These are phyloP conservation scores for Triplophysa bombifrons DNA, from an alignment of 2,797 vertebrate species.

Conservation along the genomic window DNA sequence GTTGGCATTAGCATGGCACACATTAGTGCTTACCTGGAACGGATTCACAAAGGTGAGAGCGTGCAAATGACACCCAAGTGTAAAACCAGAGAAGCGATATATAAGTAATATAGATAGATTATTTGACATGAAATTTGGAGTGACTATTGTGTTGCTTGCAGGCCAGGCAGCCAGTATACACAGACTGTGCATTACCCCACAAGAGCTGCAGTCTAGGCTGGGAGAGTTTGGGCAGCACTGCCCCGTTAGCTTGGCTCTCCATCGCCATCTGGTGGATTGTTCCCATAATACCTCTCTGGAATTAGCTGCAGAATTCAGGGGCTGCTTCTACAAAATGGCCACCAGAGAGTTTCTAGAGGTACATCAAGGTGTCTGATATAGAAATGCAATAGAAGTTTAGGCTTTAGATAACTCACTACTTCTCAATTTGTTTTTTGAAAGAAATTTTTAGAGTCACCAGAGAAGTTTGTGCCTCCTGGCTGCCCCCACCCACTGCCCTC, in stretches of 20 bases:
- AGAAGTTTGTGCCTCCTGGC: slow-evolving; percentile 82
- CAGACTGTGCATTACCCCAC: slow-evolving; percentile 85
- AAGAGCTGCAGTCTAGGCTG: slow-evolving; percentile 80
- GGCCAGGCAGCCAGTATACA: slow-evolving; percentile 86
- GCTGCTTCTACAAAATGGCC: slow-evolving; percentile 89
- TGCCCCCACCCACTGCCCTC: slow-evolving; percentile 82
- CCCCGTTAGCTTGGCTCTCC: slow-evolving; percentile 87
- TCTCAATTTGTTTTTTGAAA: slow-evolving; percentile 60
- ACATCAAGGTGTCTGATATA: not conserved
- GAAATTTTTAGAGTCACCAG: slow-evolving; percentile 85
- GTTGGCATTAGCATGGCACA: slow-evolving; percentile 75
- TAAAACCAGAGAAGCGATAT: not conserved
- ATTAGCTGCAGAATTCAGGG: slow-evolving; percentile 84
- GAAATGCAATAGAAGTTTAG: not conserved
- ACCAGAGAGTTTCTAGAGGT: slow-evolving; percentile 84
- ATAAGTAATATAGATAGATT: not conserved
- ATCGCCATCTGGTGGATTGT: slow-evolving; percentile 83
- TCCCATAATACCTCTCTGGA: slow-evolving; percentile 75
- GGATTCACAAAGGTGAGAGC: slow-evolving; percentile 79
- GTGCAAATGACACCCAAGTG: not conserved
- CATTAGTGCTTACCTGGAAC: slow-evolving; percentile 85
- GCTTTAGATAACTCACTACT: not conserved
- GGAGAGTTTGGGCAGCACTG: slow-evolving; percentile 90
- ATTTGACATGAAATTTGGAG: not conserved
- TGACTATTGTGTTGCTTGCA: slow-evolving; percentile 60